Percentiles rank a stretch among this genome's conserved stretches.
phyloP scores from a whole-genome alignment of 2,888 invertebrate species.

The Allygus modestus region DNA sequence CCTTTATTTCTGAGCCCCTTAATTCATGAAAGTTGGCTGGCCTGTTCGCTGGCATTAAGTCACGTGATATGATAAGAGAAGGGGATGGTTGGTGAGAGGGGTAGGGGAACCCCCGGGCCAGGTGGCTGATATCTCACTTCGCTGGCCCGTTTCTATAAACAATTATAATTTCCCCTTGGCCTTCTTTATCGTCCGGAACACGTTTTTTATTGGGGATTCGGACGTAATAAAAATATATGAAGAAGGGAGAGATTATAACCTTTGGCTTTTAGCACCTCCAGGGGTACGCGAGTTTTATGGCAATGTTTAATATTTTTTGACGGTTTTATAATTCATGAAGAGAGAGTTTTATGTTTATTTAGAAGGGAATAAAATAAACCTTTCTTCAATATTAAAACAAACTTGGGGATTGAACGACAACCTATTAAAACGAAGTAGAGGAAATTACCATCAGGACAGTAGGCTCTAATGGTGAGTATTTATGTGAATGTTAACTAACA shows the following conservation, averaged over 20 bases:
- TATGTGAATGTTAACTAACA: too few relatives aligned
- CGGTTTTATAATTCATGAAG: too few relatives aligned
- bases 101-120: constrained; percentile 6
- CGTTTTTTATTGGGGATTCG: constrained; percentile 28
- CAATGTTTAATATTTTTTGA: too few relatives aligned
- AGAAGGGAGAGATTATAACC: neutral
- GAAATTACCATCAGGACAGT: too few relatives aligned
- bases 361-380: too few relatives aligned
- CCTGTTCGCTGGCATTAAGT: constrained; percentile 40
- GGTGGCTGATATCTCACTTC: constrained; percentile 41
- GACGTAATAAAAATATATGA: constrained; percentile 35
- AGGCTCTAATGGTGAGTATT: too few relatives aligned
- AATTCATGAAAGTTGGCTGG: constrained; percentile 33
- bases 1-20: constrained; percentile 43
- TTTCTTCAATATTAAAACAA: too few relatives aligned
- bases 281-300: neutral
- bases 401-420: too few relatives aligned
- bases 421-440: too few relatives aligned
- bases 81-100: constrained; percentile 1
- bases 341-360: too few relatives aligned
- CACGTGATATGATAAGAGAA: constrained; percentile 38
- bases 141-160: constrained; percentile 39
- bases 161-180: constrained; percentile 36
- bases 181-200: constrained; percentile 30
- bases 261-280: neutral